Conservation (phyloP, 2,888 invertebrate species). For the Leistus spinibarbis region DNA sequence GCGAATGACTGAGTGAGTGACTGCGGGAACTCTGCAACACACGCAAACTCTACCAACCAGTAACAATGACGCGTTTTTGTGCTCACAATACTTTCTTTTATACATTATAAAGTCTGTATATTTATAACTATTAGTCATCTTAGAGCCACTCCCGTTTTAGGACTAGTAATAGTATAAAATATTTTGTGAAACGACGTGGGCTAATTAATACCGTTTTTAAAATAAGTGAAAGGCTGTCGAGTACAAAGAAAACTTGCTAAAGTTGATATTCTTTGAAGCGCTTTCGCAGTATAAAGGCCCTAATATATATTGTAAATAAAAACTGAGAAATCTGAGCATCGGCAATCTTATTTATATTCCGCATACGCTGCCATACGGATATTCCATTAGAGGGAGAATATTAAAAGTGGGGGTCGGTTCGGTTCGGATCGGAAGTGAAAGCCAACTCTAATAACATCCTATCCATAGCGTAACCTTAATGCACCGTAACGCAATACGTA, state of each 20-base stretch:
- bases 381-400: conserved; percentile 18
- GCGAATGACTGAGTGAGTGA: too few relatives aligned
- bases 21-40: too few relatives aligned
- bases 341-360: conserved; percentile 7
- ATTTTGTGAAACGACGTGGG: too few relatives aligned
- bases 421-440: neutral
- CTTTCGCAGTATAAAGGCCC: neutral
- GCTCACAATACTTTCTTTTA: too few relatives aligned
- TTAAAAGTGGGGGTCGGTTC: conserved; percentile 6
- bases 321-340: neutral
- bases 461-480: conserved; percentile 9
- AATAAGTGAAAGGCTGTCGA: too few relatives aligned
- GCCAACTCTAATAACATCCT: conserved; percentile 3
- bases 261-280: neutral
- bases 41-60: neutral
- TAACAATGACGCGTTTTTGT: neutral
- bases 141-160: too few relatives aligned
- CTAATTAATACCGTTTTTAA: too few relatives aligned
- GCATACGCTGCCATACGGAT: neutral
- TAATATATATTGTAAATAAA: neutral
- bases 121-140: too few relatives aligned
- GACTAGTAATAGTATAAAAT: too few relatives aligned
- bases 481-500: conserved; percentile 8
- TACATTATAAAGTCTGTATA: too few relatives aligned
- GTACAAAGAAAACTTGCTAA: too few relatives aligned